Evolutionary conservation across 1,140 invertebrate genomes (phyloP).

Genomic region (Cotesia typhae): DNA sequence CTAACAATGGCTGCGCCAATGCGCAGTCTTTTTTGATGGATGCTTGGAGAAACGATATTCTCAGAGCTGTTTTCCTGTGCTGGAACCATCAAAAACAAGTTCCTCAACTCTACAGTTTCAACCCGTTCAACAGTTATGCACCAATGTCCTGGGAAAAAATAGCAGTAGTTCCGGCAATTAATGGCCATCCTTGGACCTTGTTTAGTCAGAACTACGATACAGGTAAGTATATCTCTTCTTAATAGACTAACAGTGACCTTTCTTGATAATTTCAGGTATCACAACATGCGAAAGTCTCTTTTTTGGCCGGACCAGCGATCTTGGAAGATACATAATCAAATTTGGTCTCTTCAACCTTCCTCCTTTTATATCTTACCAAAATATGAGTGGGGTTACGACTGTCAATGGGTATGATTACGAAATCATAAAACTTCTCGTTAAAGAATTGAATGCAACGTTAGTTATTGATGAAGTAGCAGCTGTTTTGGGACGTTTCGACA

Average conservation of each 20-base stretch:
- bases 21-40: background rate
- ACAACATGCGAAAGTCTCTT: background rate
- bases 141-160: background rate
- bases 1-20: background rate
- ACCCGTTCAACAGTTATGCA: background rate
- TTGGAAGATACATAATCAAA: background rate
- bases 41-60: background rate
- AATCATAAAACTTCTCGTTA: background rate
- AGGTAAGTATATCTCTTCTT: too few species aligned
- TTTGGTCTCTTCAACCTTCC: background rate
- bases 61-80: background rate
- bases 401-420: background rate
- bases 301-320: background rate
- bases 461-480: too few species aligned
- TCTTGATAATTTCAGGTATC: too few species aligned
- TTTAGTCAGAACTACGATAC: background rate
- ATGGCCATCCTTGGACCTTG: constrained; percentile 1
- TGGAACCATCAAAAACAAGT: background rate
- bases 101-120: background rate
- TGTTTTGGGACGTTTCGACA: too few species aligned
- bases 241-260: too few species aligned
- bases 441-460: background rate
- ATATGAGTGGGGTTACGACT: background rate
- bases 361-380: background rate
- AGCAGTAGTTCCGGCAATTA: background rate